Evolutionary conservation across 2,797 vertebrate species (phyloP), one percentile per base, ranked within the genome.

Genomic region (Hyperoplus immaculatus): DNA sequence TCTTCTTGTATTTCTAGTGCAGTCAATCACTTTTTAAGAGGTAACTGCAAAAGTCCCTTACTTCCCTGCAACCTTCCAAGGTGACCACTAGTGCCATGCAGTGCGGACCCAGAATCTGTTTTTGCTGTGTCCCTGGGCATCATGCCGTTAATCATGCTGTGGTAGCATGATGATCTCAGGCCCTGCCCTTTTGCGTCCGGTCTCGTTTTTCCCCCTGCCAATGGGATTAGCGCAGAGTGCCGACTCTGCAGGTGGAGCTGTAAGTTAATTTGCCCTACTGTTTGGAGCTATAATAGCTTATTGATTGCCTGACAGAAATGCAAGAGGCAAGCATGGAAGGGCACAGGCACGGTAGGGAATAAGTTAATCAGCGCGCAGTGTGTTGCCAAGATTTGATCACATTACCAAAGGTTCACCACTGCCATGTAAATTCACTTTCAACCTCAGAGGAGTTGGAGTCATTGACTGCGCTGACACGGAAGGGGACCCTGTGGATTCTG

Each of bases 241-340:
- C 83, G 89, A 95, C 89, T 94, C 91, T 92, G 94, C 94, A 94
- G 93, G 93, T 92, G 88, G 87, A 85, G 72, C 82, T 80, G 43
- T 94, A 94, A 95, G 90, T 95, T 95, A 89, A 95, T 95, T 95
- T 94, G 87, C 72, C 83, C 89, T 72, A 78, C 91, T 92, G 93
- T 94, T 95, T 84, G 84, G 82, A 92, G 88, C 93, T 92, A 89
- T 95, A 95, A 95, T 96, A 93, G 94, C 94, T 95, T 95, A 96
- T 96, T 94, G 95, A 96, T 95, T 93, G 92, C 83, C 87, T 92
- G 92, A 92, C 92, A 89, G 89, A 93, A 91, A 93, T 86, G 91
- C 91, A 88, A 88, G 87, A 91, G 76, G 87, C 79, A 81, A 29
- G 84, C 64, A 42, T 79, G 77, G 91, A 92, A 90, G 86, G 88